phyloP scores from a whole-genome alignment of 2,888 invertebrate species.

The Parnassius mnemosyne region DNA sequence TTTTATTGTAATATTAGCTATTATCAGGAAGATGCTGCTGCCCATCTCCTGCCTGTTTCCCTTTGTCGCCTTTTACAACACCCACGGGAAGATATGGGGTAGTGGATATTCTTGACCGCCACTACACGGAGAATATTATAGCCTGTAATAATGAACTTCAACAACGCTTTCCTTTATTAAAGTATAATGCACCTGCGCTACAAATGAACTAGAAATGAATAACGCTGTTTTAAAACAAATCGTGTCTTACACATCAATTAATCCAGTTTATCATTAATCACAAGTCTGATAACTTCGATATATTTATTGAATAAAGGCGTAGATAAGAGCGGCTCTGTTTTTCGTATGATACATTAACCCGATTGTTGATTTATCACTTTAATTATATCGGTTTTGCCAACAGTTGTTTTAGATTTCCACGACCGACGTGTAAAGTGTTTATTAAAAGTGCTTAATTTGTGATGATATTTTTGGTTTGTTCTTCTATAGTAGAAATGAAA shows the following conservation, averaged over 20 bases:
- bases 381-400: constrained; percentile 15
- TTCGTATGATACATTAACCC: constrained; percentile 15
- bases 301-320: constrained; percentile 17
- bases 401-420: constrained; percentile 16
- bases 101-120: too few species aligned
- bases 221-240: background rate
- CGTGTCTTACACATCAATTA: background rate
- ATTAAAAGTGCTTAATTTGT: constrained; percentile 9
- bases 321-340: constrained; percentile 22
- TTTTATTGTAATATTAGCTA: too few species aligned
- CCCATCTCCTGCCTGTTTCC: too few species aligned
- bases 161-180: too few species aligned
- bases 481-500: too few species aligned
- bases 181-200: too few species aligned
- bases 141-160: too few species aligned
- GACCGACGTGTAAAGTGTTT: constrained; percentile 7
- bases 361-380: constrained; percentile 23
- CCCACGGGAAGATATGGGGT: too few species aligned
- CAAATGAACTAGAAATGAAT: background rate
- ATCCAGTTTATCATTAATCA: constrained; percentile 11
- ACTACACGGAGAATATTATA: too few species aligned
- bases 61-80: too few species aligned
- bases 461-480: background rate
- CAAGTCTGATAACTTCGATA: constrained; percentile 13
- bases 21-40: too few species aligned